Conservation (phyloP, 2,113 vertebrate species). For the Protobothrops flavoviridis region DNA sequence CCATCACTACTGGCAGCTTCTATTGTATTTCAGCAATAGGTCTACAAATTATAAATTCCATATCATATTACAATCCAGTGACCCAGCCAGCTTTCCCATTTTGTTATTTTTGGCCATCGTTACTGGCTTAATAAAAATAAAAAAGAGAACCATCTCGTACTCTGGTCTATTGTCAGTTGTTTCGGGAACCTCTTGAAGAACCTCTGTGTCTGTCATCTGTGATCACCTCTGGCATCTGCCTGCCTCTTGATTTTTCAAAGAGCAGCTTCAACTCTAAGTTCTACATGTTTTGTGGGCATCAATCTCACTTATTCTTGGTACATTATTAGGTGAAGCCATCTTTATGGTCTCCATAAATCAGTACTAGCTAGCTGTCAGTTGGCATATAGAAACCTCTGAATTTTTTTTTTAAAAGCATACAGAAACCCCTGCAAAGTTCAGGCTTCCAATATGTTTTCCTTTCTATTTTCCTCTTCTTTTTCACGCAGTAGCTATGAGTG, state of each 20-base stretch:
- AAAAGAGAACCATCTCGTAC: not conserved
- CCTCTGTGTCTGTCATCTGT: not conserved
- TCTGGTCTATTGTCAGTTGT: not conserved
- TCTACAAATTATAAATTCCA: conserved; percentile 26
- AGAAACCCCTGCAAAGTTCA: not conserved
- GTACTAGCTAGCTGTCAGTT: not conserved
- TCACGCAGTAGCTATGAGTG: not conserved
- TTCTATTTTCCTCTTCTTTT: not conserved
- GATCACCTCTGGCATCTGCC: not conserved
- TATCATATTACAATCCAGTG: conserved; percentile 18
- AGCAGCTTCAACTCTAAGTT: not conserved
- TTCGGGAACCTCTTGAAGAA: not conserved
- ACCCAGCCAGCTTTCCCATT: not conserved
- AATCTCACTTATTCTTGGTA: not conserved
- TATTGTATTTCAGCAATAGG: conserved; percentile 12
- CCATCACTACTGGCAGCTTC: conserved; percentile 13
- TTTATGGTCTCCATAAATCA: not conserved
- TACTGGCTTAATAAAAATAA: not conserved
- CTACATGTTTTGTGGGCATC: not conserved
- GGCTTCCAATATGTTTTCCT: fast-evolving
- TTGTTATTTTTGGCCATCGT: conserved; percentile 16
- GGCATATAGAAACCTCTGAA: not conserved
- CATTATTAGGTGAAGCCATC: not conserved
- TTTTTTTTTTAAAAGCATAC: not conserved
- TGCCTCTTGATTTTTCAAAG: not conserved